Percentiles rank a stretch among this genome's conserved stretches.
Conservation (phyloP, 2,888 invertebrate species). For the Diplolepis rosae region DNA sequence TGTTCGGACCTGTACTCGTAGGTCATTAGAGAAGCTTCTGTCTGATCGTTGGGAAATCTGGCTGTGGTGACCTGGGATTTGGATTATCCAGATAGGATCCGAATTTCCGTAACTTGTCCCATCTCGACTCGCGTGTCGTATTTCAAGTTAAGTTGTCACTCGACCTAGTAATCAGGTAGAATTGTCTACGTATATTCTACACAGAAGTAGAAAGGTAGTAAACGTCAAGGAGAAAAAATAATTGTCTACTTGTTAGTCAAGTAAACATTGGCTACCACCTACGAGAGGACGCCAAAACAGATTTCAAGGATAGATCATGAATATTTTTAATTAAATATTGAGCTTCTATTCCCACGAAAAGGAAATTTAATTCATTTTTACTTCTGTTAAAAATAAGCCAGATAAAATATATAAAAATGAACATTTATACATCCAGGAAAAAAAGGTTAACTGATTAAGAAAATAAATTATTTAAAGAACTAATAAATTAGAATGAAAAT, state of each 20-base stretch:
- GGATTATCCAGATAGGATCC: constrained; percentile 6
- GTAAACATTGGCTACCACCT: background rate
- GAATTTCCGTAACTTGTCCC: constrained; percentile 27
- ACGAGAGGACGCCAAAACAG: background rate
- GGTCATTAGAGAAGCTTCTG: background rate
- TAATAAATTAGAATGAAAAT: too few species aligned
- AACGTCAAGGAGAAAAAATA: background rate
- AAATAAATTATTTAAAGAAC: too few species aligned
- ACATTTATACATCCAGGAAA: too few species aligned
- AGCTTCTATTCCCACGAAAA: too few species aligned
- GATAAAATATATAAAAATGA: too few species aligned
- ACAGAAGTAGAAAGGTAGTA: background rate
- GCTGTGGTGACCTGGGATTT: constrained; percentile 44
- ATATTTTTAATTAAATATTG: too few species aligned
- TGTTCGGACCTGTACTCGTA: background rate
- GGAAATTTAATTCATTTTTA: too few species aligned
- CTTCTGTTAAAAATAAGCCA: too few species aligned
- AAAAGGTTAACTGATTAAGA: too few species aligned
- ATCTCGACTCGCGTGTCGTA: constrained; percentile 47
- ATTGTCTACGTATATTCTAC: constrained; percentile 26
- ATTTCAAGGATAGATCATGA: too few species aligned
- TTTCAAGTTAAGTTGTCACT: constrained; percentile 42
- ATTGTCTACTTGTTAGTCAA: background rate
- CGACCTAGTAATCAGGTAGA: constrained; percentile 32
- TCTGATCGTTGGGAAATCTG: constrained; percentile 8